Conservation (phyloP, 2,113 vertebrate genomes). For the Megaceryle maxima region DNA sequence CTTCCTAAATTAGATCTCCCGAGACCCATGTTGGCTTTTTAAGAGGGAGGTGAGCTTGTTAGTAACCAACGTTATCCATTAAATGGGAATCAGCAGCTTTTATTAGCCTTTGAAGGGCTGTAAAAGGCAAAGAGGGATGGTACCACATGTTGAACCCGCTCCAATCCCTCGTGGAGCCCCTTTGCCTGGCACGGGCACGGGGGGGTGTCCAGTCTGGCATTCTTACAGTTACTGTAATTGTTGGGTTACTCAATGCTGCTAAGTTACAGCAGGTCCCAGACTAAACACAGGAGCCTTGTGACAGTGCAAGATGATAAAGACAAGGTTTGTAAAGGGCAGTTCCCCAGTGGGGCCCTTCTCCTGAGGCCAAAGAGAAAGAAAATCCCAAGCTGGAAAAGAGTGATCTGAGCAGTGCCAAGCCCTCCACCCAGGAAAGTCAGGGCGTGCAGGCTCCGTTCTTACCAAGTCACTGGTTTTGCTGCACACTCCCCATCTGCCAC, state of each 20-base stretch:
- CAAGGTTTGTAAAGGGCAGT: background rate
- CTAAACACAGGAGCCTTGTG: background rate
- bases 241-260: background rate
- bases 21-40: background rate
- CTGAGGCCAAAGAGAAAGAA: background rate
- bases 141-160: background rate
- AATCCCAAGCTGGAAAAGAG: background rate
- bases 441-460: background rate
- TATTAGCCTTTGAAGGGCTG: background rate
- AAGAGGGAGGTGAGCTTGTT: conserved; percentile 18
- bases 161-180: background rate
- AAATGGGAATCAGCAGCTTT: background rate
- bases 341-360: background rate
- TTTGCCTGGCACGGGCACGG: background rate
- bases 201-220: background rate
- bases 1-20: conserved; percentile 37
- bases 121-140: background rate
- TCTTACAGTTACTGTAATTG: background rate
- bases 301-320: background rate
- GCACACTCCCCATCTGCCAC: background rate
- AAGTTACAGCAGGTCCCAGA: background rate
- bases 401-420: background rate
- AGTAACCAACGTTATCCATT: background rate
- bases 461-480: background rate
- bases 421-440: background rate